phyloP scores from a whole-genome alignment of 2,888 invertebrate species.

The Ormyrus nitidulus region DNA sequence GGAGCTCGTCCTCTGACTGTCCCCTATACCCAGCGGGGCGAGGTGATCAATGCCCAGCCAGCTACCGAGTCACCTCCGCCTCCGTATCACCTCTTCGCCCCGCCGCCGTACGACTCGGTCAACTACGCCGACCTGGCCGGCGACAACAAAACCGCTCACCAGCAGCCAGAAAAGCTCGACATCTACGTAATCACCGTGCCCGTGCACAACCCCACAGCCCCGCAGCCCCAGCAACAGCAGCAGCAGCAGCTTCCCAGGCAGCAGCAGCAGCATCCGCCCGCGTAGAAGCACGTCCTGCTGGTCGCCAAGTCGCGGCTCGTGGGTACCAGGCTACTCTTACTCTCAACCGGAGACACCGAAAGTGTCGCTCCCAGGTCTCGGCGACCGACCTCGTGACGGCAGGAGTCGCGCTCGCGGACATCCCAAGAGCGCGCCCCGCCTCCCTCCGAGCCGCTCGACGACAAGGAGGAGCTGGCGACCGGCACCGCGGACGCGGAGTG shows the following conservation, averaged over 20 bases:
- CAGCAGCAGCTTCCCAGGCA: slow-evolving; percentile 66
- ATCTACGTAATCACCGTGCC: slow-evolving; percentile 77
- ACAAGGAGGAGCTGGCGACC: background rate
- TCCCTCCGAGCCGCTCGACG: background rate
- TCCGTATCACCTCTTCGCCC: slow-evolving; percentile 78
- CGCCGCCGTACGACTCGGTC: slow-evolving; percentile 78
- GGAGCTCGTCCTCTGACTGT: slow-evolving; percentile 69
- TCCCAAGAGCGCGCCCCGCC: background rate
- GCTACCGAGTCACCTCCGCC: slow-evolving; percentile 76
- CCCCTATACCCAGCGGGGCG: slow-evolving; percentile 67
- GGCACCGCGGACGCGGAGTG: background rate
- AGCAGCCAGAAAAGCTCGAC: slow-evolving; percentile 71
- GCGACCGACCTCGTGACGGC: background rate
- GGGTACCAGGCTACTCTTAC: slow-evolving; percentile 28
- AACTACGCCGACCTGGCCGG: slow-evolving; percentile 73
- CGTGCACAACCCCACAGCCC: slow-evolving; percentile 60
- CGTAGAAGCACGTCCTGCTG: slow-evolving; percentile 54
- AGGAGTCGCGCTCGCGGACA: background rate
- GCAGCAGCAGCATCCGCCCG: slow-evolving; percentile 49
- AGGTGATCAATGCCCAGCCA: slow-evolving; percentile 55
- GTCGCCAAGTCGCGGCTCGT: slow-evolving; percentile 50
- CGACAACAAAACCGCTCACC: slow-evolving; percentile 65
- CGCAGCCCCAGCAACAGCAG: slow-evolving; percentile 62
- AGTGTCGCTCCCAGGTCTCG: background rate
- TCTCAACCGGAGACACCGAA: slow-evolving; percentile 3